These are phyloP conservation scores for Drosophila pallidifrons DNA, from an alignment of 1,140 invertebrate species.

Conservation along the genomic window DNA sequence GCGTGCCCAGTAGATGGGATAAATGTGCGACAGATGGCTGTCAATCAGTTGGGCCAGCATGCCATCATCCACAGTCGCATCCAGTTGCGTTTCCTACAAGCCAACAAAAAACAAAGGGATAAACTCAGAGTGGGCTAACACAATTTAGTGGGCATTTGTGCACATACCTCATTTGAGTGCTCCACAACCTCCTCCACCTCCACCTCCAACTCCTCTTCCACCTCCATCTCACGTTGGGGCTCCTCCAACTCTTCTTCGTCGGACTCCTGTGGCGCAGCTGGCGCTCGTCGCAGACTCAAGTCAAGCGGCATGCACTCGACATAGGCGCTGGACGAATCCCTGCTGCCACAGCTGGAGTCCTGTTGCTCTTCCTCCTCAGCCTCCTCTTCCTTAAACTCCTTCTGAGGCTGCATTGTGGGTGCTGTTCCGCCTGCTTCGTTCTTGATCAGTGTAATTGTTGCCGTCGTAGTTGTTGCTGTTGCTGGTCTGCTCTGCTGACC, in stretches of 20 bases:
- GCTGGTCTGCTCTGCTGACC: constrained; percentile 60
- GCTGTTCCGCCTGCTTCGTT: constrained; percentile 54
- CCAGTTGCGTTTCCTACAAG: constrained; percentile 26
- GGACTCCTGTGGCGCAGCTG: constrained; percentile 43
- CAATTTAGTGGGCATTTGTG: constrained; percentile 3
- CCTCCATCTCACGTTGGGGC: neutral
- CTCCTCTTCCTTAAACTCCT: neutral
- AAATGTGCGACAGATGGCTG: constrained; percentile 87
- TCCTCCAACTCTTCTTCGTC: constrained; percentile 22
- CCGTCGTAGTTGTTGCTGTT: constrained; percentile 36
- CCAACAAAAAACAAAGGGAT: constrained; percentile 9
- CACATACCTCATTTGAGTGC: neutral
- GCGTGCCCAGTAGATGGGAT: constrained; percentile 86
- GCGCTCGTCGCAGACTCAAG: constrained; percentile 50
- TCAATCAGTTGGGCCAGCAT: constrained; percentile 86
- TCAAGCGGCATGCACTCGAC: constrained; percentile 62
- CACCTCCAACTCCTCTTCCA: neutral
- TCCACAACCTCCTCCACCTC: neutral
- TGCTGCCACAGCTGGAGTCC: constrained; percentile 50
- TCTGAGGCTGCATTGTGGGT: constrained; percentile 15
- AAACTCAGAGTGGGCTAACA: constrained; percentile 33
- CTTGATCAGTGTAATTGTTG: constrained; percentile 63
- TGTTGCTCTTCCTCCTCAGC: constrained; percentile 18
- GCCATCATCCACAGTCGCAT: constrained; percentile 50
- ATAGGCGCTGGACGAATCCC: constrained; percentile 51